These are phyloP conservation scores for Hypotaenidia philippensis DNA, from an alignment of 2,797 vertebrate genomes.

Conservation along the genomic window DNA sequence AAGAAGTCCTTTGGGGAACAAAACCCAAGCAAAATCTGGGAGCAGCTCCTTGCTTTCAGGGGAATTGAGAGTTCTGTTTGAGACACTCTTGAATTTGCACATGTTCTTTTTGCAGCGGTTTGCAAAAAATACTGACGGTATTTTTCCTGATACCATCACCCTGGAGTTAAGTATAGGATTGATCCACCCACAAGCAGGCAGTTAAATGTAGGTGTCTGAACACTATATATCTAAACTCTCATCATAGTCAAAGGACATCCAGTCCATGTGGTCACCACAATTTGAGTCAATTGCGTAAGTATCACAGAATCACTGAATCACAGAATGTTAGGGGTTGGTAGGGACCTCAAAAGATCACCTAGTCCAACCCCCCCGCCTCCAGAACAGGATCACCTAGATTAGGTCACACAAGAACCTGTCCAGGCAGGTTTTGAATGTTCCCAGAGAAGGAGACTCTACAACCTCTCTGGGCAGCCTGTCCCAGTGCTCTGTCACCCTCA, in stretches of 20 bases:
- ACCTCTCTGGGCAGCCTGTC: no score
- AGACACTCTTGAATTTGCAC: not conserved
- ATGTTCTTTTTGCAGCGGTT: not conserved
- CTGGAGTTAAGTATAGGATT: not conserved
- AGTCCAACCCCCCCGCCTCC: no score
- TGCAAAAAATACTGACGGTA: not conserved
- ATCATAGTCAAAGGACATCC: not conserved
- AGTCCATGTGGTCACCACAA: not conserved
- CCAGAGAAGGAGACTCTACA: no score
- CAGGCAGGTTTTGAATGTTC: no score
- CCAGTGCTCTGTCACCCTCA: no score
- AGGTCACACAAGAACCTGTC: no score
- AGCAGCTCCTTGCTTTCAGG: not conserved
- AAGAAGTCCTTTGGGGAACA: not conserved
- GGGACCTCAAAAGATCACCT: no score
- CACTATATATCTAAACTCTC: not conserved
- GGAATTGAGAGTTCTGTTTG: not conserved
- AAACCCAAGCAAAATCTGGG: not conserved
- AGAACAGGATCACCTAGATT: no score
- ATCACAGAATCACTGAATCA: no score
- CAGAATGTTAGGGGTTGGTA: no score
- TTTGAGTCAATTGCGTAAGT: not conserved
- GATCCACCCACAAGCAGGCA: not conserved
- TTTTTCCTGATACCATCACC: not conserved
- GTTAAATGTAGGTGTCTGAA: not conserved